Conservation (phyloP, 1,140 invertebrate genomes). For the Nylanderia fulva region DNA sequence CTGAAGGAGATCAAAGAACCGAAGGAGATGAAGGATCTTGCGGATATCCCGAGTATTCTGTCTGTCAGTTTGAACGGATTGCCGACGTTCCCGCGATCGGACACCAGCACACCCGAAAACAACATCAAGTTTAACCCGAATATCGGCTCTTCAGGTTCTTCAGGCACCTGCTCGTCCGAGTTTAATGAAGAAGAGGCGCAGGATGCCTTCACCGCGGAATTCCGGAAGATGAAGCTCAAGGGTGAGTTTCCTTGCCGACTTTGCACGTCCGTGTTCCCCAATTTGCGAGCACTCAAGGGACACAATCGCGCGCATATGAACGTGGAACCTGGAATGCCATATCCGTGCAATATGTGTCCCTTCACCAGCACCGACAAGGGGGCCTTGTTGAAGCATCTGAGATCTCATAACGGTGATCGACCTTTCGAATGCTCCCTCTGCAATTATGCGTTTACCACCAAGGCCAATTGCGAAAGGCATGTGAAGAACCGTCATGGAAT, state of each 20-base stretch:
- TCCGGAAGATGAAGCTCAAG: conserved; percentile 93
- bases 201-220: conserved; percentile 92
- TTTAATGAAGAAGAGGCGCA: conserved; percentile 91
- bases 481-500: conserved; percentile 96
- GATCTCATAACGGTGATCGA: conserved; percentile 97
- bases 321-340: conserved; percentile 90
- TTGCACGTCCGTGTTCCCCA: conserved; percentile 94
- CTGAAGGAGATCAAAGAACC: conserved; percentile 86
- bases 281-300: conserved; percentile 95
- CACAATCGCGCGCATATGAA: conserved; percentile 93
- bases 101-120: conserved; percentile 81
- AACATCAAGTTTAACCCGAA: conserved; percentile 77
- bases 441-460: conserved; percentile 98
- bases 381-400: conserved; percentile 94
- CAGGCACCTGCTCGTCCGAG: conserved; percentile 80
- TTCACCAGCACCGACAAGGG: conserved; percentile 96
- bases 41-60: conserved; percentile 94
- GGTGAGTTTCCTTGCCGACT: conserved; percentile 96
- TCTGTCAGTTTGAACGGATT: conserved; percentile 90
- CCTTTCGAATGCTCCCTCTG: conserved; percentile 97
- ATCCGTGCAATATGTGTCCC: conserved; percentile 97
- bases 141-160: conserved; percentile 80
- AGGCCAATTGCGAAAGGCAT: conserved; percentile 96
- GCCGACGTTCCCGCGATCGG: conserved; percentile 85
- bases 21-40: conserved; percentile 89